Conservation (phyloP, 2,888 invertebrate species). For the Eilema caniola region DNA sequence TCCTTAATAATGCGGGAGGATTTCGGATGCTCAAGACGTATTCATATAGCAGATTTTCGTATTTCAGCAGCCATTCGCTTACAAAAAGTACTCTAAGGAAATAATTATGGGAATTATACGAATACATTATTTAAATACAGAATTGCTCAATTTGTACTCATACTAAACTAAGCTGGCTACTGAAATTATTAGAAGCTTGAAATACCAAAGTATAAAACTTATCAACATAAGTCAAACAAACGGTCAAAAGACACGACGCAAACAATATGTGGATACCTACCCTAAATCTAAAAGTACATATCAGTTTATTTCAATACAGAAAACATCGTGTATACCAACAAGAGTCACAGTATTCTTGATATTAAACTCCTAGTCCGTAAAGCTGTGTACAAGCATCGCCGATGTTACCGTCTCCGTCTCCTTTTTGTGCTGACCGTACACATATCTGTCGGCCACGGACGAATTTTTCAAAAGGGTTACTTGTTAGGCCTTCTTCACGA, state of each 20-base stretch:
- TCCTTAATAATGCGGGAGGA: no score
- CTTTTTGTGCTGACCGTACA: slow-evolving; percentile 59
- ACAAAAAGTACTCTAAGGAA: no score
- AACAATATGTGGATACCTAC: neutral
- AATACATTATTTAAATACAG: no score
- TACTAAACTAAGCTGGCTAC: neutral
- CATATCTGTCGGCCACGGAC: slow-evolving; percentile 34
- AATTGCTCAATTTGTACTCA: neutral
- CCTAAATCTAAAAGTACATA: slow-evolving; percentile 15
- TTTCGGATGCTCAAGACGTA: no score
- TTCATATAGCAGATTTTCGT: no score
- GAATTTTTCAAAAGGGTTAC: slow-evolving; percentile 38
- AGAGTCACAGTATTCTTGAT: slow-evolving; percentile 39
- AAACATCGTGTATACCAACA: slow-evolving; percentile 16
- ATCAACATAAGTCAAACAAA: neutral
- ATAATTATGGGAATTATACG: no score
- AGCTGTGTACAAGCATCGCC: slow-evolving; percentile 55
- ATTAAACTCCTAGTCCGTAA: slow-evolving; percentile 41
- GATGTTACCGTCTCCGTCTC: slow-evolving; percentile 51
- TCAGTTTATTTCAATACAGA: neutral
- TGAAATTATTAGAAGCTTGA: no score
- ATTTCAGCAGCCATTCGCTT: no score
- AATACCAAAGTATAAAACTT: neutral
- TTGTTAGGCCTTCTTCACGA: slow-evolving; percentile 28
- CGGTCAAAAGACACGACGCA: neutral